Evolutionary conservation across 2,888 invertebrate genomes (phyloP).

Genomic region (Synanthedon tipuliformis): DNA sequence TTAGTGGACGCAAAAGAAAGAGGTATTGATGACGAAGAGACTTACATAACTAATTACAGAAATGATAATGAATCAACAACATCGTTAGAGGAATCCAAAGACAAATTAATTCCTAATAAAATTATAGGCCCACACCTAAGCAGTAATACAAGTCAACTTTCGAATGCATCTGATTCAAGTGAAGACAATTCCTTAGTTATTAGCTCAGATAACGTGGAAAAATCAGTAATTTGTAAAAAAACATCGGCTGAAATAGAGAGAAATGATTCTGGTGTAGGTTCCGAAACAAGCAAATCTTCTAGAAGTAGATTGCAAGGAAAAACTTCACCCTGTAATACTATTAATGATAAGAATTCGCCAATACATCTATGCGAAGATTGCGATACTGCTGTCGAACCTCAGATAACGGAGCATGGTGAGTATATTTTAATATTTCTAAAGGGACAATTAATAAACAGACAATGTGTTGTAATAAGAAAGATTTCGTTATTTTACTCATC

Average conservation of each 20-base stretch:
- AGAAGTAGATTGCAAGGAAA: constrained; percentile 78
- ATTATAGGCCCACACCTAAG: constrained; percentile 60
- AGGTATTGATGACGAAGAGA: constrained; percentile 77
- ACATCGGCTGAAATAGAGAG: constrained; percentile 84
- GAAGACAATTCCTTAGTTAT: constrained; percentile 82
- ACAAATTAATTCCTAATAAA: constrained; percentile 66
- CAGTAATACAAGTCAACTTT: constrained; percentile 80
- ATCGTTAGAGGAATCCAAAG: constrained; percentile 65
- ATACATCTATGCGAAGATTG: constrained; percentile 88
- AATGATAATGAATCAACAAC: constrained; percentile 62
- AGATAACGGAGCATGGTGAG: constrained; percentile 76
- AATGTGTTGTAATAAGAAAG: neutral
- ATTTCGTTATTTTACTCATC: neutral
- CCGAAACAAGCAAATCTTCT: constrained; percentile 89
- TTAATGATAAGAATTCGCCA: constrained; percentile 69
- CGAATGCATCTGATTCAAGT: constrained; percentile 86
- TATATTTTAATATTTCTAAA: neutral
- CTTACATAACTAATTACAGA: constrained; percentile 74
- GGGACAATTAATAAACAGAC: too few relatives aligned
- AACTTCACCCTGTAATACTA: constrained; percentile 56
- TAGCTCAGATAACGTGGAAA: constrained; percentile 69
- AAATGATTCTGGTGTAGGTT: constrained; percentile 93
- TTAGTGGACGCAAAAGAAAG: constrained; percentile 87
- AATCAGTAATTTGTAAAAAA: constrained; percentile 67
- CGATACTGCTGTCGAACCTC: constrained; percentile 82